These are phyloP conservation scores for Drosophila suzukii DNA, from an alignment of 1,140 invertebrate genomes.

Conservation along the genomic window DNA sequence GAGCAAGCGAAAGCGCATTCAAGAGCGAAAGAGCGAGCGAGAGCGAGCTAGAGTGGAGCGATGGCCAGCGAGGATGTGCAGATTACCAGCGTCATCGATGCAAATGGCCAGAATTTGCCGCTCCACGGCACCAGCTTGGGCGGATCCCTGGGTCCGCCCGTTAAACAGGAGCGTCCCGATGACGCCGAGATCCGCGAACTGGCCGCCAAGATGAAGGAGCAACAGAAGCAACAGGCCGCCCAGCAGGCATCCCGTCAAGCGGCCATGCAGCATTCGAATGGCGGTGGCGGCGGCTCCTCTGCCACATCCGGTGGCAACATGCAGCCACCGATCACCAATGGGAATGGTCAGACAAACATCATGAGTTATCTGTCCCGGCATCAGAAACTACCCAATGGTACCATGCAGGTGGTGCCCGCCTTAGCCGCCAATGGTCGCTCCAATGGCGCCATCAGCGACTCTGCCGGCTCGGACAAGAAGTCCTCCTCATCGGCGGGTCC, in stretches of 20 bases:
- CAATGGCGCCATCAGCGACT: conserved; percentile 43
- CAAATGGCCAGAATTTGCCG: conserved; percentile 74
- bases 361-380: conserved; percentile 87
- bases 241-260: conserved; percentile 74
- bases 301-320: conserved; percentile 50
- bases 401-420: conserved; percentile 72
- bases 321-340: conserved; percentile 71
- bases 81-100: conserved; percentile 74
- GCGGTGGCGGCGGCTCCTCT: conserved; percentile 44
- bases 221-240: conserved; percentile 87
- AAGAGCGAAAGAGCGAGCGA: conserved; percentile 6
- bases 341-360: conserved; percentile 86
- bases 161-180: conserved; percentile 93
- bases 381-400: conserved; percentile 78
- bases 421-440: conserved; percentile 49
- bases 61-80: conserved; percentile 66
- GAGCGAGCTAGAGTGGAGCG: conserved; percentile 12
- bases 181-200: conserved; percentile 93
- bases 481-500: conserved; percentile 51
- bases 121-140: conserved; percentile 73
- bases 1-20: neutral
- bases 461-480: conserved; percentile 37
- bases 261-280: conserved; percentile 76
- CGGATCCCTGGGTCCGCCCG: conserved; percentile 68
- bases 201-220: conserved; percentile 94